A percentile compares a stretch with the other conserved stretches of the same genome.
Evolutionary conservation across 2,797 vertebrate species (phyloP).

Genomic region (Amazona ochrocephala): DNA sequence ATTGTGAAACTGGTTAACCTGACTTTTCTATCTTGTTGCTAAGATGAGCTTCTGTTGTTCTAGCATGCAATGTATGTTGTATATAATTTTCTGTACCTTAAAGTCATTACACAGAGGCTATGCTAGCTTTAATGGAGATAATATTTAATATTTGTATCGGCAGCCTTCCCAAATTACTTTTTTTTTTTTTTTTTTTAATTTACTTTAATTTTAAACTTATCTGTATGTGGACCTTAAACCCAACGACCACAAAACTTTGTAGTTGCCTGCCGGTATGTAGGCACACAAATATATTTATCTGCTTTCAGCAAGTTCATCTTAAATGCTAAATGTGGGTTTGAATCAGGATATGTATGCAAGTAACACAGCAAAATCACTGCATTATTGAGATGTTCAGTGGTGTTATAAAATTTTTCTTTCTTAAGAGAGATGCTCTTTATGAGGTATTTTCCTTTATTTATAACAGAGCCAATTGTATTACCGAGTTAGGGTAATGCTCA

Average conservation of each 20-base stretch:
- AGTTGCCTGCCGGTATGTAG: not conserved
- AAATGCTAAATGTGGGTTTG: not conserved
- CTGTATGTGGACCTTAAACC: not conserved
- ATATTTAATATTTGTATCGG: not conserved
- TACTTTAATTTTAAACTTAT: not conserved
- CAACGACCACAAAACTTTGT: not conserved
- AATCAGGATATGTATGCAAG: not conserved
- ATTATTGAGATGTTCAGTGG: not conserved
- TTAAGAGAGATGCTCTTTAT: not conserved
- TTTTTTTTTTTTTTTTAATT: not conserved
- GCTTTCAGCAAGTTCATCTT: not conserved
- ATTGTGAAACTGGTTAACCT: conserved; percentile 23
- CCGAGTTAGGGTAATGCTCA: not conserved
- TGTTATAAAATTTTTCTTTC: not conserved
- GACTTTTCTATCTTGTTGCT: not conserved
- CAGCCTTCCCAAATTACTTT: not conserved
- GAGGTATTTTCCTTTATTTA: not conserved
- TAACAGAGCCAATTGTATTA: not conserved
- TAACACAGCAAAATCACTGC: not conserved
- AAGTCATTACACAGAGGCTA: not conserved
- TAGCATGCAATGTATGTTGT: not conserved
- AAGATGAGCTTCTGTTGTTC: not conserved
- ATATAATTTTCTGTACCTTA: not conserved
- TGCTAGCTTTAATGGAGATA: not conserved
- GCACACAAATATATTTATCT: not conserved